Evolutionary conservation across 2,797 vertebrate genomes (phyloP).

Genomic region (Melanotaenia maccullochi): DNA sequence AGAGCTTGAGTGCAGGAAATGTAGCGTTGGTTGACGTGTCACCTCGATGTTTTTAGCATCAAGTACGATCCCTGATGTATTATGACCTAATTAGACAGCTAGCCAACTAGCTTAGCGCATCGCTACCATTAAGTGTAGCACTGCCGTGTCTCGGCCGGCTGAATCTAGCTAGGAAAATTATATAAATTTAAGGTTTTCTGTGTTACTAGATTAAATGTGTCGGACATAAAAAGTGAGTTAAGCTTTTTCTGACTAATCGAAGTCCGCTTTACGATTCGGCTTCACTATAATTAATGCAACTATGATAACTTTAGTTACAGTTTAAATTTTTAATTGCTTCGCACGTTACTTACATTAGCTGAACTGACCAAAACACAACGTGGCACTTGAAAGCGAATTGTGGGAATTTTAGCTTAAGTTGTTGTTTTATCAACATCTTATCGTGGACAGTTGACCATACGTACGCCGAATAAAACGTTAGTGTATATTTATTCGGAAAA

Average conservation of each 20-base stretch:
- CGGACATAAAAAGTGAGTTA: accelerated
- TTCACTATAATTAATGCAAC: background rate
- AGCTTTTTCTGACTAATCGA: accelerated
- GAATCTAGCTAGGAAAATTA: constrained; percentile 14
- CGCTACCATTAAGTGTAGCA: constrained; percentile 3
- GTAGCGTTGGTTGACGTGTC: background rate
- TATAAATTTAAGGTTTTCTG: constrained; percentile 1
- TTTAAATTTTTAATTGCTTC: background rate
- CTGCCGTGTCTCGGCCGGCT: constrained; percentile 8
- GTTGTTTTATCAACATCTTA: background rate
- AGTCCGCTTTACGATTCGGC: constrained; percentile 41
- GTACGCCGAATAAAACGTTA: constrained; percentile 23
- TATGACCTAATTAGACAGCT: constrained; percentile 69
- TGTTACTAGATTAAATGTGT: accelerated
- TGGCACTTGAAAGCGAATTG: constrained; percentile 43
- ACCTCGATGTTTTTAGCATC: constrained; percentile 11
- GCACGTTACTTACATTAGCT: constrained; percentile 17
- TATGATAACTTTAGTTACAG: background rate
- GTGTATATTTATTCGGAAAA: accelerated
- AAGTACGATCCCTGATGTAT: constrained; percentile 14
- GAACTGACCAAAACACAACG: constrained; percentile 63
- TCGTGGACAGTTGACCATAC: accelerated
- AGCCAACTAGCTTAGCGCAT: constrained; percentile 66
- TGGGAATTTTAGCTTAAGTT: background rate
- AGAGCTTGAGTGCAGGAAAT: background rate